A percentile compares a stretch with the other conserved stretches of the same genome.
These are phyloP conservation scores for Heliocidaris tuberculata DNA, from an alignment of 35 echinoderm and acorn worm genomes.

Conservation along the genomic window DNA sequence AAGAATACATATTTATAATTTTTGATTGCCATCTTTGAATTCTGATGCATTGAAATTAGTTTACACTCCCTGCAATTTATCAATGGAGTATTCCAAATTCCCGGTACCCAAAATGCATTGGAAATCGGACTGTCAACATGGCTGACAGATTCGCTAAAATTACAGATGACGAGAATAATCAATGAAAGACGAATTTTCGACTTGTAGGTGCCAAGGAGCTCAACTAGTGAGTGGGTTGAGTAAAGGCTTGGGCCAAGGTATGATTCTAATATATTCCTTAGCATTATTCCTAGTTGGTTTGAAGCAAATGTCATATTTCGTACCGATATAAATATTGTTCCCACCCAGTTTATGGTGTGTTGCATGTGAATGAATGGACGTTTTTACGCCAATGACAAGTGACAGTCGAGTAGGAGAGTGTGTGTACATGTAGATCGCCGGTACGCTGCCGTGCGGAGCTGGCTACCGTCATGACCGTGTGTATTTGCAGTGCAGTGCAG, in stretches of 20 bases:
- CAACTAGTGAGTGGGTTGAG: constrained; percentile 41
- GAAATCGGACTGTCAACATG: constrained; percentile 48
- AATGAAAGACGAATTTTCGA: constrained; percentile 27
- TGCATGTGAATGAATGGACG: constrained; percentile 24
- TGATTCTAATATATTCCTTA: neutral
- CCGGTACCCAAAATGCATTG: constrained; percentile 47
- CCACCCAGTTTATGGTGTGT: constrained; percentile 48
- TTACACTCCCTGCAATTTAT: neutral
- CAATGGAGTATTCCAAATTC: constrained; percentile 22
- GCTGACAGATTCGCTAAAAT: constrained; percentile 47
- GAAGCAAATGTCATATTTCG: neutral
- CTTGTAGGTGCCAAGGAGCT: constrained; percentile 49
- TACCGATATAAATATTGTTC: neutral
- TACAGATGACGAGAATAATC: constrained; percentile 53
- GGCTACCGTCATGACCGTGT: no score
- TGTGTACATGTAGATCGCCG: neutral
- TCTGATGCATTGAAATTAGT: neutral
- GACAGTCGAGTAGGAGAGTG: neutral
- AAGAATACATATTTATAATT: no score
- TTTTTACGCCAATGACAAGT: neutral
- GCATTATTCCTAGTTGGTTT: neutral
- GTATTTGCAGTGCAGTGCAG: neutral
- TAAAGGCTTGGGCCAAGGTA: constrained; percentile 50
- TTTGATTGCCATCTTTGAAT: neutral
- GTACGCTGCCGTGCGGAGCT: no score